These are phyloP conservation scores for Zoanthus solanderi DNA, from an alignment of 92 coral and sea anemone species.

Conservation along the genomic window DNA sequence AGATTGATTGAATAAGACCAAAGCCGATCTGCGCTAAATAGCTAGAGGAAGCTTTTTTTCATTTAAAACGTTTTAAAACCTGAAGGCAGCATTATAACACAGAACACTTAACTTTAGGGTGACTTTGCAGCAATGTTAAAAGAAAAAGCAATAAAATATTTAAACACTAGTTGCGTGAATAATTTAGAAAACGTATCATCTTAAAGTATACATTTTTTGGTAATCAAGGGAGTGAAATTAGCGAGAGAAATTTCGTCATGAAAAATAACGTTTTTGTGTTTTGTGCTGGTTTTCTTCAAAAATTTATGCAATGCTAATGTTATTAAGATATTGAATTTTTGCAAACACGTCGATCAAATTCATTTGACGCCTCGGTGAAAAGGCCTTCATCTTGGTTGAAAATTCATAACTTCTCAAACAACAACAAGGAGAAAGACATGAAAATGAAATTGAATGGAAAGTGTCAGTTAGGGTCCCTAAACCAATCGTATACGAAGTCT, in stretches of 20 bases:
- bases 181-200: slow-evolving; percentile 55
- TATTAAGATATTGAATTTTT: slow-evolving; percentile 17
- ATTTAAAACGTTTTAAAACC: slow-evolving; percentile 6
- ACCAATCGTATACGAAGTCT: slow-evolving; percentile 56
- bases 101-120: slow-evolving; percentile 81
- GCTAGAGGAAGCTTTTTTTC: slow-evolving; percentile 24
- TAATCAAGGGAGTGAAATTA: slow-evolving; percentile 61
- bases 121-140: slow-evolving; percentile 74
- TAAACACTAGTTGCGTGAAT: slow-evolving; percentile 51
- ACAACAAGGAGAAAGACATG: slow-evolving; percentile 34
- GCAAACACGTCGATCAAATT: neutral
- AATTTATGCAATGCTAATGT: slow-evolving; percentile 35
- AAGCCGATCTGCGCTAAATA: slow-evolving; percentile 22
- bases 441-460: slow-evolving; percentile 43
- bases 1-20: slow-evolving; percentile 16
- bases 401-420: slow-evolving; percentile 30
- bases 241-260: slow-evolving; percentile 36
- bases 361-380: slow-evolving; percentile 34
- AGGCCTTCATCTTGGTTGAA: neutral
- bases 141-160: slow-evolving; percentile 73
- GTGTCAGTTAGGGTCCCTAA: slow-evolving; percentile 50
- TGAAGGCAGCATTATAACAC: slow-evolving; percentile 25
- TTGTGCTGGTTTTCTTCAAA: neutral
- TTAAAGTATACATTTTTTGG: slow-evolving; percentile 51
- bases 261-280: slow-evolving; percentile 3